phyloP scores from a whole-genome alignment of 2,888 invertebrate species.

The Tachina grossa region DNA sequence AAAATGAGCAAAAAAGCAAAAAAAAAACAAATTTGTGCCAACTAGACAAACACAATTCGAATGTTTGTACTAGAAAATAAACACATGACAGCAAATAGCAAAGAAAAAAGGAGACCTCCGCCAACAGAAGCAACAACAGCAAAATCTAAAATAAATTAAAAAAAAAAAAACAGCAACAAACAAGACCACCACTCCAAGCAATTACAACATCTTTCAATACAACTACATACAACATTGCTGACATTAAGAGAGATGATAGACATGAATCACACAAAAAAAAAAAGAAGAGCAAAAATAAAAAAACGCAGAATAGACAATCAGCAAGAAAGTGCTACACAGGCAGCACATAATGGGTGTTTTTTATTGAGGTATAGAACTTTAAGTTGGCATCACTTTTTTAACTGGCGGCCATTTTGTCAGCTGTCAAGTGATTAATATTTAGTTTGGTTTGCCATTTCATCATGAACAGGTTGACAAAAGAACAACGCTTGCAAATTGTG shows the following conservation, averaged over 20 bases:
- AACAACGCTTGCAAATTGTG: too few relatives aligned
- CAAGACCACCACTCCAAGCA: conserved; percentile 34
- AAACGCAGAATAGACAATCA: conserved; percentile 10
- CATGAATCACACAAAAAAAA: neutral
- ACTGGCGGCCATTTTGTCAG: too few relatives aligned
- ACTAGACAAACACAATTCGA: conserved; percentile 56
- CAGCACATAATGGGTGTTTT: too few relatives aligned
- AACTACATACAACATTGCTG: conserved; percentile 14
- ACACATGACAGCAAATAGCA: conserved; percentile 25
- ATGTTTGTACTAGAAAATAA: conserved; percentile 52
- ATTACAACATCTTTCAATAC: conserved; percentile 52
- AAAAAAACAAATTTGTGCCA: conserved; percentile 39
- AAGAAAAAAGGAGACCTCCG: conserved; percentile 12
- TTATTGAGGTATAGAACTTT: too few relatives aligned
- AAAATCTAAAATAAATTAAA: conserved; percentile 16
- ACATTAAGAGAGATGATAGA: conserved; percentile 29
- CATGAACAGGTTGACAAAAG: too few relatives aligned
- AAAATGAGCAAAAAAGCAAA: conserved; percentile 4
- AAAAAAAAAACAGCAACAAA: conserved; percentile 28
- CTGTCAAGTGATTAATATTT: too few relatives aligned
- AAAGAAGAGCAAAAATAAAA: neutral
- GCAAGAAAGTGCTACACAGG: conserved; percentile 11
- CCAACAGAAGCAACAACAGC: neutral
- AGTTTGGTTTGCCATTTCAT: too few relatives aligned
- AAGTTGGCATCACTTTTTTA: too few relatives aligned